phyloP scores from a whole-genome alignment of 2,113 vertebrate species.

The Salvelinus fontinalis region DNA sequence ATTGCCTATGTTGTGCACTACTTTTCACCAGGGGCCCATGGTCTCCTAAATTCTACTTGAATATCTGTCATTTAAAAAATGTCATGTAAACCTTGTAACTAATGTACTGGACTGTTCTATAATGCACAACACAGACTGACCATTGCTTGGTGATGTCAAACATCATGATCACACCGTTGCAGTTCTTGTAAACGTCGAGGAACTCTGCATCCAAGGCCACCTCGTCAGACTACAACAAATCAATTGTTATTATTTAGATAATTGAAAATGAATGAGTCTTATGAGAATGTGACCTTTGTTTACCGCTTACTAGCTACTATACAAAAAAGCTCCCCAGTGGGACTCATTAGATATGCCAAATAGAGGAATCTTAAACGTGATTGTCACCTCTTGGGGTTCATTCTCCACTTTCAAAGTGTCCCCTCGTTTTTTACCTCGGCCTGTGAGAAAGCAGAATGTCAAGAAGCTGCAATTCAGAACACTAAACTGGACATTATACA shows the following conservation, averaged over 20 bases:
- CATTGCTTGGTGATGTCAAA: constrained; percentile 99
- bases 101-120: no score
- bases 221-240: constrained; percentile 81
- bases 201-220: constrained; percentile 97
- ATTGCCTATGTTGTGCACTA: no score
- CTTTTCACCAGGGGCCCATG: no score
- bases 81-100: no score
- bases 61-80: no score
- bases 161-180: constrained; percentile 97
- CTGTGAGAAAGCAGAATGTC: constrained; percentile 59
- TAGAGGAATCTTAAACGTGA: constrained; percentile 29
- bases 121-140: constrained; percentile 61
- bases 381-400: constrained; percentile 93
- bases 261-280: neutral
- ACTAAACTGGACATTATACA: neutral
- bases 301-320: neutral
- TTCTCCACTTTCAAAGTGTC: constrained; percentile 96
- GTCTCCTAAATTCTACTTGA: no score
- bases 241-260: neutral
- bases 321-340: neutral
- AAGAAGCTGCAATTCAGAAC: constrained; percentile 18
- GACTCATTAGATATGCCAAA: constrained; percentile 18
- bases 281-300: neutral
- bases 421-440: constrained; percentile 91
- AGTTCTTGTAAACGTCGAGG: constrained; percentile 98